phyloP scores from a whole-genome alignment of 2,113 vertebrate species.

The Melanostigma gelatinosum region DNA sequence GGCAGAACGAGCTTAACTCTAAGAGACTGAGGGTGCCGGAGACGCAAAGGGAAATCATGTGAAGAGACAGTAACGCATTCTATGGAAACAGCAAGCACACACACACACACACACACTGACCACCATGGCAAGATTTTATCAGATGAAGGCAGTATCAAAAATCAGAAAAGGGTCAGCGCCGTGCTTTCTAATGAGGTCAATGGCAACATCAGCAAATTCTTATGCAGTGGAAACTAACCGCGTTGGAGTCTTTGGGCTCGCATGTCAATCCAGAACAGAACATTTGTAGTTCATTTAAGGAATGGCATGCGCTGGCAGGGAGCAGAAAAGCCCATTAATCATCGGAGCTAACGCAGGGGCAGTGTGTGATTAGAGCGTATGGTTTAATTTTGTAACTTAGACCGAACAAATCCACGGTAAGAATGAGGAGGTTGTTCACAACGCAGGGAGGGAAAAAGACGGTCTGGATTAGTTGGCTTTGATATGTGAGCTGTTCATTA shows the following conservation, averaged over 20 bases:
- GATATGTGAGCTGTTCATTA: slow-evolving; percentile 34
- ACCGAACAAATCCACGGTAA: not conserved
- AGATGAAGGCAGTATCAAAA: slow-evolving; percentile 13
- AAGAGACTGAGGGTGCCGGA: not conserved
- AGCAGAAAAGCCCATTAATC: slow-evolving; percentile 40
- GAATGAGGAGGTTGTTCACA: slow-evolving; percentile 25
- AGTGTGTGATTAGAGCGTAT: slow-evolving; percentile 29
- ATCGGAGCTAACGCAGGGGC: not conserved
- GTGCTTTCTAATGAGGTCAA: slow-evolving; percentile 33
- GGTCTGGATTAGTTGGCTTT: slow-evolving; percentile 2
- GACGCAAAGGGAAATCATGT: slow-evolving; percentile 28
- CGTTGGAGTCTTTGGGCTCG: slow-evolving; percentile 8
- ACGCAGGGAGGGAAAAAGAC: slow-evolving; percentile 15
- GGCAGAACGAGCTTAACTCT: slow-evolving; percentile 33
- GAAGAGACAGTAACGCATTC: not conserved
- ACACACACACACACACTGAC: not conserved
- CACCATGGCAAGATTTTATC: not conserved
- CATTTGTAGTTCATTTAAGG: slow-evolving; percentile 70
- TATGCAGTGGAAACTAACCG: slow-evolving; percentile 49
- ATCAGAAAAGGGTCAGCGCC: not conserved
- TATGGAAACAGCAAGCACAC: not conserved
- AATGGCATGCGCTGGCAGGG: slow-evolving; percentile 59
- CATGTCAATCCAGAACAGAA: slow-evolving; percentile 37
- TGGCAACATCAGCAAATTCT: slow-evolving; percentile 41
- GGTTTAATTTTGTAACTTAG: slow-evolving; percentile 16